Evolutionary conservation across 2,113 vertebrate genomes (phyloP).

Genomic region (Nansenia antarctica): DNA sequence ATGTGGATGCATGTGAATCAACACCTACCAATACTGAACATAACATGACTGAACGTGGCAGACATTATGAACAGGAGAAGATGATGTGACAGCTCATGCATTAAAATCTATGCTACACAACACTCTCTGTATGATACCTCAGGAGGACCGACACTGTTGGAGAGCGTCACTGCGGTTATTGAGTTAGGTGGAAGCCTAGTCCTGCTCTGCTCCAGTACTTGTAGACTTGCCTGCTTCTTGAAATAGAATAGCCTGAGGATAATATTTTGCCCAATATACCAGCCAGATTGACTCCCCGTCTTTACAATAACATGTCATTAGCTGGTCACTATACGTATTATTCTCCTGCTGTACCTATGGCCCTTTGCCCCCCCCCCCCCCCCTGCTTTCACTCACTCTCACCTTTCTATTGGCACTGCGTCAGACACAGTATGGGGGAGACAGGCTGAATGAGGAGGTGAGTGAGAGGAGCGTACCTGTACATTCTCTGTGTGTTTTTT

Average conservation of each 20-base stretch:
- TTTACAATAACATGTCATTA: neutral
- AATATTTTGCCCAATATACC: neutral
- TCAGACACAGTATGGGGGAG: constrained; percentile 72
- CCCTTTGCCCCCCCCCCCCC: too few species aligned
- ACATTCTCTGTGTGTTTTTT: constrained; percentile 60
- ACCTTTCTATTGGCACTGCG: constrained; percentile 75
- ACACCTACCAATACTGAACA: too few species aligned
- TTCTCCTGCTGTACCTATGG: constrained; percentile 51
- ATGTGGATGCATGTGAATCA: neutral
- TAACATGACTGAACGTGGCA: too few species aligned
- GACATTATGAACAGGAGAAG: too few species aligned
- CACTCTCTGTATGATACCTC: neutral
- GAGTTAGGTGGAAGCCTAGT: neutral
- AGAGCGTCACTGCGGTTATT: neutral
- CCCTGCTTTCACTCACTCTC: constrained; percentile 69
- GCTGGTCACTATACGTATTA: constrained; percentile 13
- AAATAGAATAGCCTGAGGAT: too few species aligned
- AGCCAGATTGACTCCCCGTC: neutral
- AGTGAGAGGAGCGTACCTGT: constrained; percentile 71
- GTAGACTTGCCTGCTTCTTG: neutral
- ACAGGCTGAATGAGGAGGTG: constrained; percentile 78
- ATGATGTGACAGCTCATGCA: neutral
- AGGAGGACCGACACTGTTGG: neutral
- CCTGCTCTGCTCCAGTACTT: neutral
- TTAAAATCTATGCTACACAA: neutral